phyloP scores from a whole-genome alignment of 2,797 vertebrate species.

The Danio albolineatus region DNA sequence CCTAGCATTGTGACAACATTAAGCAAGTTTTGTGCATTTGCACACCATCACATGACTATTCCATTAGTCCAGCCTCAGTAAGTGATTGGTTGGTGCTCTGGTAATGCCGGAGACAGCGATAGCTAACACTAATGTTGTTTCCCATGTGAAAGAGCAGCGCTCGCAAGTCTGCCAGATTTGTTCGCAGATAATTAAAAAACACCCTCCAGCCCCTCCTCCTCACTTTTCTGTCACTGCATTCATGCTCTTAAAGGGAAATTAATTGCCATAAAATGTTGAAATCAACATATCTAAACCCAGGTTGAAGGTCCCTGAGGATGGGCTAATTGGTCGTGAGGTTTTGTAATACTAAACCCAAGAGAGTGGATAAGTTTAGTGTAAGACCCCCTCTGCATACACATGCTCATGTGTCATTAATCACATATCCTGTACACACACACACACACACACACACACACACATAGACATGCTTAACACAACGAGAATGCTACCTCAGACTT shows the following conservation, averaged over 20 bases:
- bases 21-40: slow-evolving; percentile 61
- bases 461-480: slow-evolving; percentile 34
- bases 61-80: slow-evolving; percentile 12
- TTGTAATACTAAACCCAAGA: slow-evolving; percentile 66
- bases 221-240: slow-evolving; percentile 37
- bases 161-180: slow-evolving; percentile 35
- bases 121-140: slow-evolving; percentile 30
- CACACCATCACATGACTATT: slow-evolving; percentile 3
- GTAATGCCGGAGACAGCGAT: slow-evolving; percentile 17
- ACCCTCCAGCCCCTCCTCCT: slow-evolving; percentile 44
- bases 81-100: slow-evolving; percentile 16
- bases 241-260: slow-evolving; percentile 69
- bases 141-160: slow-evolving; percentile 29
- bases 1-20: slow-evolving; percentile 49
- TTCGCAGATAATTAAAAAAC: slow-evolving; percentile 61
- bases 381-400: slow-evolving; percentile 74
- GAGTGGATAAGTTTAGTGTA: slow-evolving; percentile 75
- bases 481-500: slow-evolving; percentile 21
- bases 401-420: slow-evolving; percentile 80
- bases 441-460: slow-evolving; percentile 49
- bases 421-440: slow-evolving; percentile 76
- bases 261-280: slow-evolving; percentile 60
- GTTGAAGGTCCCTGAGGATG: slow-evolving; percentile 73
- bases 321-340: slow-evolving; percentile 80
- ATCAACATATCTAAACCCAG: slow-evolving; percentile 73